Evolutionary conservation across 2,888 invertebrate genomes (phyloP).

Genomic region (Ferrisia virgata): DNA sequence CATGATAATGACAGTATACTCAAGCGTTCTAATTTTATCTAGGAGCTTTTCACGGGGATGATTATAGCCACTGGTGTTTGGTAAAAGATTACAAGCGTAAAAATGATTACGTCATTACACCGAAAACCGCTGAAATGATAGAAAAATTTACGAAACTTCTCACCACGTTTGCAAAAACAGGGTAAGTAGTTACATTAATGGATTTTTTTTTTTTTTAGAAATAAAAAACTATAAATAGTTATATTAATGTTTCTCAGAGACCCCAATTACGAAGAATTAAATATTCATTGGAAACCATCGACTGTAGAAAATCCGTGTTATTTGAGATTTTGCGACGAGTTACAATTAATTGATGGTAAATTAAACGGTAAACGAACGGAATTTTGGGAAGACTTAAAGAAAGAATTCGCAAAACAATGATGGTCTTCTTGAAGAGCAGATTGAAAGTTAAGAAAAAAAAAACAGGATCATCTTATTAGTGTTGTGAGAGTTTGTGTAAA

Average conservation of each 20-base stretch:
- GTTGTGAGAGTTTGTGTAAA: too few species aligned
- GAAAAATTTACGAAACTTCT: background rate
- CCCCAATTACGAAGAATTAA: background rate
- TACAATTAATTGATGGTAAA: background rate
- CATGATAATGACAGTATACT: too few species aligned
- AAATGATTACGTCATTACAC: background rate
- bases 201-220: too few species aligned
- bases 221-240: background rate
- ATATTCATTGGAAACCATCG: background rate
- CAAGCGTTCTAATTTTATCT: too few species aligned
- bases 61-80: background rate
- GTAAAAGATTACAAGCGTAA: background rate
- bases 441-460: too few species aligned
- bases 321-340: background rate
- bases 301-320: background rate
- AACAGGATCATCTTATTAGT: too few species aligned
- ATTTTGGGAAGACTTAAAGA: background rate
- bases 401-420: background rate
- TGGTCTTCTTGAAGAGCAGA: too few species aligned
- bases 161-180: background rate
- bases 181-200: background rate
- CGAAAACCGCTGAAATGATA: background rate
- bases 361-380: background rate
- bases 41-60: background rate
- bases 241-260: background rate